These are phyloP conservation scores for Patella depressa DNA, from an alignment of 2,888 invertebrate genomes.

Conservation along the genomic window DNA sequence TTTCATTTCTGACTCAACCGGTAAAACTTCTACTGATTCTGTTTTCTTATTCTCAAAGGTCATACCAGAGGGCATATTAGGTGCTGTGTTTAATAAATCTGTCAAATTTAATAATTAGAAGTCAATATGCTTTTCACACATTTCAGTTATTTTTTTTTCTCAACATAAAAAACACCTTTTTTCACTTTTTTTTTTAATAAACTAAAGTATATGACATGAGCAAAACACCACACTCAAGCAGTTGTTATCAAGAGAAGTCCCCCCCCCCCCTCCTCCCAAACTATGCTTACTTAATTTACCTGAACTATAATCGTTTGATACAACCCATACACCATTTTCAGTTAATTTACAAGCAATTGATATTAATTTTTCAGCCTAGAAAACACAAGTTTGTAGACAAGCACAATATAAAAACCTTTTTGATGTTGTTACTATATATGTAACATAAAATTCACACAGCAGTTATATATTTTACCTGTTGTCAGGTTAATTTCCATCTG, in stretches of 20 bases:
- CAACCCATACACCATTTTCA: no score
- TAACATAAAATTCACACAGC: not conserved
- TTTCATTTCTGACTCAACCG: constrained; percentile 11
- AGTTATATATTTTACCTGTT: constrained; percentile 59
- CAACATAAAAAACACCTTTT: not conserved
- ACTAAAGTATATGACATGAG: not conserved
- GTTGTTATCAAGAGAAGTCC: no score
- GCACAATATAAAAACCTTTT: not conserved
- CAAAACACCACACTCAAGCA: no score
- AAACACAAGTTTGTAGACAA: not conserved
- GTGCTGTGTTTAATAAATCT: constrained; percentile 78
- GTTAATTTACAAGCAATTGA: no score
- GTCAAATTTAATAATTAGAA: constrained; percentile 14
- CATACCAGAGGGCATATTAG: constrained; percentile 76
- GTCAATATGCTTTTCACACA: no score
- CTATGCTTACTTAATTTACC: no score
- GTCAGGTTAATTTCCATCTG: constrained; percentile 64
- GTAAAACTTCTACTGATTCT: constrained; percentile 68
- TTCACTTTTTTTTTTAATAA: constrained; percentile 13
- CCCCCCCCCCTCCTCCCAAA: no score
- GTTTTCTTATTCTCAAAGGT: constrained; percentile 68
- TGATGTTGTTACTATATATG: not conserved
- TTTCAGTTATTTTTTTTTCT: not conserved
- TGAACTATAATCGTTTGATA: no score
- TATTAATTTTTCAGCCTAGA: no score